Base-by-base conservation (phyloP, 2,113 vertebrate genomes). In the Calypte anna region DNA sequence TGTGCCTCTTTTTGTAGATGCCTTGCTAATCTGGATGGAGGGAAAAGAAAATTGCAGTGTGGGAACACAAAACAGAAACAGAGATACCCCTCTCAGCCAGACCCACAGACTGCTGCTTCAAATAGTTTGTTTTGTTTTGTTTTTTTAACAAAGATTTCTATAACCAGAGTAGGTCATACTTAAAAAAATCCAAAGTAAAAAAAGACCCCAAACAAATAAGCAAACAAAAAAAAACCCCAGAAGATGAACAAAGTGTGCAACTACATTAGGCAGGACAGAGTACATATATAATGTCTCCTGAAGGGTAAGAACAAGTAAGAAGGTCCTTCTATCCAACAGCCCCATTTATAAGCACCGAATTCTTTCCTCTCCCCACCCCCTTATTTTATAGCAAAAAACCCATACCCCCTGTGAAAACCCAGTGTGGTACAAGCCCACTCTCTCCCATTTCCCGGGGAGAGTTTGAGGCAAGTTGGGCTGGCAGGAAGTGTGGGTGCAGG, bases 1-100 rank as follows among this genome's bases (percentile, higher is more conserved):
- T 99, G 99, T 1, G 98, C 99, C 95, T 99, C 99, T 97, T 99
- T 99, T 81, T 99, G 99, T 84, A 99, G 97, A 75, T 99, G 99
- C 96, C 99, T 98, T 58, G 99, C 99, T 86, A 99, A 98, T 98
- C 99, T 99, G 96, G 82, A 96, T 67, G 28, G 21, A 14, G 12
- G 12, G 24, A 30, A 73, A 97, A 95, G 57, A 96, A 94, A 90
- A 91, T 33, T 87, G 55, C 76, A 66, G 4, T 91, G 38, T 64
- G 23, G 86, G 48, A 94, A 92, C 38, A 78, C 31, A 70, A 19
- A n/a, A 80, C 43, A 86, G 68, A 80, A 58, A 75, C 53, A 77
- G 54, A 19, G 24, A 5, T 16, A 3, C 1, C 36, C 3, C 8
- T 24, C 5, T 25, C 59, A 79, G 81, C 33, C 74, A 55, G 20